Base-by-base conservation (phyloP, 2,888 invertebrate genomes). In the Linhomoeus sp. region DNA sequence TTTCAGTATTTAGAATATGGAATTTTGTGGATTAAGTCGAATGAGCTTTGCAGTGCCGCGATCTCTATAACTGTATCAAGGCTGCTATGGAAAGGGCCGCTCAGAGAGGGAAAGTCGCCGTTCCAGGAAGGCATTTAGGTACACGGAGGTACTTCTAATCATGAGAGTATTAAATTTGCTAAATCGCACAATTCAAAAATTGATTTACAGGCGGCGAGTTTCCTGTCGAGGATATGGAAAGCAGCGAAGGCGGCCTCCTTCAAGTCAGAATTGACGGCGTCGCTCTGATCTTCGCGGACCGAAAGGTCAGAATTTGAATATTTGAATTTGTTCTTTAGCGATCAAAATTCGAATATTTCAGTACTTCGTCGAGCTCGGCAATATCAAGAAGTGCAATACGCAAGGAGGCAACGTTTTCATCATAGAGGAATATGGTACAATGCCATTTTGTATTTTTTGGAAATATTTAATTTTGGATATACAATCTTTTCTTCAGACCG, bases 361-460 rank as follows among this genome's bases (percentile, higher is more conserved):
- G 92, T 94, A 92, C 75, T 97, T 97, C 76, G 88, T 97, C 70
- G 81, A 90, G 69, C 78, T 97, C 73, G 84, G 86, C 73, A 90
- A 92, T 73, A 97, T 97, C 72, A 80, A 90, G 72, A 97, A 94
- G 74, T 97, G 97, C 75, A 94, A 92, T 75, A 92, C 94, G 51
- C 88, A 87, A 72, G 92, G 90, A 71, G 94, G 92, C 68, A 90
- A 88, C 69, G 83, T 94, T 71, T 97, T 97, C 76, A 82, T 97
- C 66, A 77, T 97, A 70, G 97, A 97, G 75, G 94, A 97, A 79
- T 94, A 82, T 74, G 94, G 94, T 97, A 77, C 90, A 82, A 5
- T 9, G 29, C n/a, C n/a, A n/a, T n/a, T n/a, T n/a, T n/a, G n/a
- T n/a, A n/a, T n/a, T n/a, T n/a, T n/a, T n/a, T n/a, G n/a, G n/a